Conservation (phyloP, 2,113 vertebrate species). For the Podilymbus podiceps region DNA sequence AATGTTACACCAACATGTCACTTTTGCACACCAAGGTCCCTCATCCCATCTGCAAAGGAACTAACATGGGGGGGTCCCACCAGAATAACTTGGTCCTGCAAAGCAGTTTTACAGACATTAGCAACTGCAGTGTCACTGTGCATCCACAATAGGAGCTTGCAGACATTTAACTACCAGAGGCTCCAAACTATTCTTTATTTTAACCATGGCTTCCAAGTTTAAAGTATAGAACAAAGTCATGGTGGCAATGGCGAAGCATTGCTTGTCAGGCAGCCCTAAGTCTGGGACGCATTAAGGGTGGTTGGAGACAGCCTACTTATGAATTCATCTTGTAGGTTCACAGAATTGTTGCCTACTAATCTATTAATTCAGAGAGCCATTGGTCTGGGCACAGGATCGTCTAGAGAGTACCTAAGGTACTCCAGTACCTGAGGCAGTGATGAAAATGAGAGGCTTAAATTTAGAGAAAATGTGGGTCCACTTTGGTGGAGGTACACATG, state of each 20-base stretch:
- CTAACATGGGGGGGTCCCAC: neutral
- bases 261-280: conserved; percentile 25
- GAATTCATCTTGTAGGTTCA: neutral
- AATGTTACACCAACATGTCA: neutral
- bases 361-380: neutral
- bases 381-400: neutral
- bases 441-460: neutral
- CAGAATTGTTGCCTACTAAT: neutral
- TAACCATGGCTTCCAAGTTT: neutral
- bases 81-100: neutral
- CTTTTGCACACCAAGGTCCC: neutral
- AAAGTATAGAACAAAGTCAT: conserved; percentile 1
- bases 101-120: neutral
- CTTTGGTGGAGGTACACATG: neutral
- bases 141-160: neutral
- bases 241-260: neutral
- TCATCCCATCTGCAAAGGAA: neutral
- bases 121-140: neutral
- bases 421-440: neutral
- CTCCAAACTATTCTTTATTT: conserved; percentile 23
- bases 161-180: neutral
- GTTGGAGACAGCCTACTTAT: neutral
- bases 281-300: neutral
- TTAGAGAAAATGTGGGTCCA: neutral
- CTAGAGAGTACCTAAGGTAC: neutral